Percentiles rank a stretch among this genome's conserved stretches.
Conservation (phyloP, 2,797 vertebrate genomes). For the Rostrhamus sociabilis region DNA sequence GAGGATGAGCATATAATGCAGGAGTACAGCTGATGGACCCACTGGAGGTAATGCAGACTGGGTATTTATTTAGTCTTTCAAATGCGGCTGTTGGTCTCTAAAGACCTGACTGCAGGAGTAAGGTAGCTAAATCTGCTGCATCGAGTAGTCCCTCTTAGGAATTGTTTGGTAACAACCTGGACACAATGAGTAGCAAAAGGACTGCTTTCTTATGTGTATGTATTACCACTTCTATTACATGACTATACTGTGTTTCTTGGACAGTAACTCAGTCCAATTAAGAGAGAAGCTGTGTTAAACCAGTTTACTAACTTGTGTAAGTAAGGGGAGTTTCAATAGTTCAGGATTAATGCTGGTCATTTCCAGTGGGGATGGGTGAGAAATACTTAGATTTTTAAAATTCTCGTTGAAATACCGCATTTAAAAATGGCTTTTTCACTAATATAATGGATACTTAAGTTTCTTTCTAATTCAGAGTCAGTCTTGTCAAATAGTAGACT, state of each 20-base stretch:
- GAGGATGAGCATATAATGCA: neutral
- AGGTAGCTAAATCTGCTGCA: neutral
- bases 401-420: neutral
- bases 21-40: neutral
- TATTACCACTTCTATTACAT: neutral
- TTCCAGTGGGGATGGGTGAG: neutral
- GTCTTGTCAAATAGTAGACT: neutral
- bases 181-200: neutral
- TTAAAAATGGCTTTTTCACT: neutral
- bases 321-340: neutral
- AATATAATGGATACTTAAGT: neutral
- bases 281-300: neutral
- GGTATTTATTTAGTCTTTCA: rapidly evolving
- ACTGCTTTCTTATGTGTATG: neutral
- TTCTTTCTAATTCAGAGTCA: neutral
- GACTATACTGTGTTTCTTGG: neutral
- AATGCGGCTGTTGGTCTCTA: rapidly evolving
- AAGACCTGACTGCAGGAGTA: neutral
- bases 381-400: neutral
- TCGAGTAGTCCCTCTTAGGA: rapidly evolving
- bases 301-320: neutral
- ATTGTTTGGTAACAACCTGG: neutral
- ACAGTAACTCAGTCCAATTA: rapidly evolving
- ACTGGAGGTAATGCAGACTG: rapidly evolving
- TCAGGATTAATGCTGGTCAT: neutral